Evolutionary conservation across 2,888 invertebrate species (phyloP).

Genomic region (Rugalucina vietnamica): DNA sequence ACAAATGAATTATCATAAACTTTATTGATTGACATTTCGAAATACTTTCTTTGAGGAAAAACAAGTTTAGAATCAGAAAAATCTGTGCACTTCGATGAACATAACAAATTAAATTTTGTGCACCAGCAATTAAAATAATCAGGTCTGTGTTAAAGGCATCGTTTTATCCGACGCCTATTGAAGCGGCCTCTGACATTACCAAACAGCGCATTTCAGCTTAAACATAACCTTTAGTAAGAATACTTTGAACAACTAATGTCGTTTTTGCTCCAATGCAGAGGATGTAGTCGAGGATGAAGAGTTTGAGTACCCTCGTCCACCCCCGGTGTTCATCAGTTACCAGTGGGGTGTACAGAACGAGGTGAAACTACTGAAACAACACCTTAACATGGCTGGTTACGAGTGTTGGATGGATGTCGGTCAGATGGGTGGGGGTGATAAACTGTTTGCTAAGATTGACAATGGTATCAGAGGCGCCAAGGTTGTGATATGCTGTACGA

Average conservation of each 20-base stretch:
- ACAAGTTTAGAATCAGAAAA: not conserved
- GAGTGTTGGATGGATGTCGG: constrained; percentile 83
- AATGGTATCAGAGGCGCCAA: constrained; percentile 77
- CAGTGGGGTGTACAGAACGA: constrained; percentile 82
- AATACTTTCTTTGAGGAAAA: not conserved
- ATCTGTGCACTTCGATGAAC: not conserved
- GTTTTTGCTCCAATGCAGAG: constrained; percentile 34
- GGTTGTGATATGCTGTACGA: constrained; percentile 64
- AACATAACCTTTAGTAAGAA: not conserved
- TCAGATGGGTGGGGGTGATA: constrained; percentile 83
- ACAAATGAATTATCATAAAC: not conserved
- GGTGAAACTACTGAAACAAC: constrained; percentile 77
- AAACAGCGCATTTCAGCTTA: not conserved
- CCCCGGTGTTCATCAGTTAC: constrained; percentile 69
- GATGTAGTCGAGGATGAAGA: constrained; percentile 68
- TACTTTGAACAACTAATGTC: not conserved
- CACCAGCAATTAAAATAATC: not conserved
- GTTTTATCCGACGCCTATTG: not conserved
- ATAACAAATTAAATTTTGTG: not conserved
- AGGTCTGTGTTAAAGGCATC: not conserved
- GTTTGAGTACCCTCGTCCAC: constrained; percentile 64
- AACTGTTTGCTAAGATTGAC: constrained; percentile 82
- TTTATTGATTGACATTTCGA: not conserved
- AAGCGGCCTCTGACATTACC: not conserved
- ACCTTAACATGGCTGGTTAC: constrained; percentile 80